Conservation (phyloP, 2,113 vertebrate genomes). For the Alectura lathami region DNA sequence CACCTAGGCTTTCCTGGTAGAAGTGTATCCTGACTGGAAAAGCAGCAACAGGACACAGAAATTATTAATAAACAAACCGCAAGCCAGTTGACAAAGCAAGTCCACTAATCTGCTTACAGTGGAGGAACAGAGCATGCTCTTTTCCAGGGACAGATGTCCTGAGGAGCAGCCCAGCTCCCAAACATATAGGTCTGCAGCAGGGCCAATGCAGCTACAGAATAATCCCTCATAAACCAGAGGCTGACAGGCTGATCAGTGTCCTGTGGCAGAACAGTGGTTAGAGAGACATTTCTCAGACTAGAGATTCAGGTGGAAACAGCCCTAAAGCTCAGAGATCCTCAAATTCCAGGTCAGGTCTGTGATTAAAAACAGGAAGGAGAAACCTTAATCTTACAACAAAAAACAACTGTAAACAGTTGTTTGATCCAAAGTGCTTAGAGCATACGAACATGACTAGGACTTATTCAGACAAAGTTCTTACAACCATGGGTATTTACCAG, state of each 20-base stretch:
- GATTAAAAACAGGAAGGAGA: neutral
- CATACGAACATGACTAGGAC: rapidly evolving
- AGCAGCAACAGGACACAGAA: neutral
- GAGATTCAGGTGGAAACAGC: neutral
- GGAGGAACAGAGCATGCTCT: neutral
- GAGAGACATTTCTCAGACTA: neutral
- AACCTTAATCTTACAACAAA: neutral
- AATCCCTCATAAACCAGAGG: neutral
- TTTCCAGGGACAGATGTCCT: neutral
- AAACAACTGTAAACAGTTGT: neutral
- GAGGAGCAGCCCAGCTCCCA: neutral
- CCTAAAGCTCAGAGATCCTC: neutral
- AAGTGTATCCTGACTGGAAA: neutral
- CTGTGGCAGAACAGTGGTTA: neutral
- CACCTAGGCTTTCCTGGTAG: neutral
- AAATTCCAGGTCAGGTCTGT: neutral
- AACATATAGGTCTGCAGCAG: rapidly evolving
- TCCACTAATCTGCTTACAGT: neutral
- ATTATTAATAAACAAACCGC: neutral
- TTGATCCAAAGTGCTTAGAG: neutral
- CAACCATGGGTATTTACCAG: neutral
- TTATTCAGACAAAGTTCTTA: neutral
- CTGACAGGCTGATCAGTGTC: neutral
- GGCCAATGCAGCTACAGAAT: neutral
- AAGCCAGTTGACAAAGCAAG: neutral